A percentile compares a stretch with the other conserved stretches of the same genome.
Conservation (phyloP, 2,888 invertebrate species). For the Cheilosia impressa region DNA sequence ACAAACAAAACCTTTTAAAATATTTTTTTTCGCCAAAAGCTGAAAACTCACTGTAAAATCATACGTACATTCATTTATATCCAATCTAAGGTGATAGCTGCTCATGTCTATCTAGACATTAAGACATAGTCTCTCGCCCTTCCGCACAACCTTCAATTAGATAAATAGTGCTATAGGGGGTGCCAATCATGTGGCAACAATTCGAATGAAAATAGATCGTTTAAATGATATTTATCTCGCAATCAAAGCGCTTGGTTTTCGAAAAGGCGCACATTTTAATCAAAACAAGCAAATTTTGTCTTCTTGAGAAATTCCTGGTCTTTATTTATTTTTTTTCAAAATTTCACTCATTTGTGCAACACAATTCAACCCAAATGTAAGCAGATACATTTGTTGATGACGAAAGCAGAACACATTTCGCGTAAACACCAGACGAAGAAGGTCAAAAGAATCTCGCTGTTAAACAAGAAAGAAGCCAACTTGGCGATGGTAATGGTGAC, state of each 20-base stretch:
- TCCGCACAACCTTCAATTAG: constrained; percentile 61
- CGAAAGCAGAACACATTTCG: constrained; percentile 72
- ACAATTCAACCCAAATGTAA: constrained; percentile 65
- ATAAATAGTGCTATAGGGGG: constrained; percentile 52
- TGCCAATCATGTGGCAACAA: constrained; percentile 73
- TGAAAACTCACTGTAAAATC: constrained; percentile 8
- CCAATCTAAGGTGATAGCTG: constrained; percentile 19
- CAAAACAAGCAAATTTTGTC: constrained; percentile 20
- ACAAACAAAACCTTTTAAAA: constrained; percentile 12
- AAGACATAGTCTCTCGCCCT: constrained; percentile 44
- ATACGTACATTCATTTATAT: not conserved
- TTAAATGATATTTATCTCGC: constrained; percentile 64
- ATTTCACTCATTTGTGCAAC: constrained; percentile 51
- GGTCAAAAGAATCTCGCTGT: constrained; percentile 63
- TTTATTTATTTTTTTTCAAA: not conserved
- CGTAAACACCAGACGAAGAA: constrained; percentile 58
- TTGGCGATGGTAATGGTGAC: constrained; percentile 9
- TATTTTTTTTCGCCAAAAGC: constrained; percentile 19
- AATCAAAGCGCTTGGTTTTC: constrained; percentile 43
- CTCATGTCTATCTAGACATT: constrained; percentile 39
- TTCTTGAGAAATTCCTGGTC: constrained; percentile 43
- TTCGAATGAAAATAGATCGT: constrained; percentile 72
- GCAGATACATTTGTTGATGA: constrained; percentile 64
- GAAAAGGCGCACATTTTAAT: constrained; percentile 45
- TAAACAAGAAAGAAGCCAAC: no score